Evolutionary conservation across 1,140 invertebrate species (phyloP).

Genomic region (Delia radicum): DNA sequence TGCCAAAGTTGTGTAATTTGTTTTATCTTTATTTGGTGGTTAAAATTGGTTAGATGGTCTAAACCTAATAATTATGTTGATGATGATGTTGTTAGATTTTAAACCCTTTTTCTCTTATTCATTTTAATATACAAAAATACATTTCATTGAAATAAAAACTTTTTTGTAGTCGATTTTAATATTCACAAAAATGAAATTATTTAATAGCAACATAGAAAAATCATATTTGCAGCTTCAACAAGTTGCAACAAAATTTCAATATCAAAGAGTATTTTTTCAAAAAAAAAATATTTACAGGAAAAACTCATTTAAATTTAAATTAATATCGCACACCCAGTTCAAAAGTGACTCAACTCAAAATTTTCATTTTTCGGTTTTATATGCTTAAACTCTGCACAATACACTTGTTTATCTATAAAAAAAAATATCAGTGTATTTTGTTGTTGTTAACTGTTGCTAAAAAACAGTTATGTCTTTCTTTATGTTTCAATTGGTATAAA

Average conservation of each 20-base stretch:
- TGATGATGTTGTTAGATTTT: background rate
- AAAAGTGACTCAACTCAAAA: too few species aligned
- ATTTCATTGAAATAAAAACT: background rate
- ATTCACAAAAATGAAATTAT: background rate
- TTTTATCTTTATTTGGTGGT: background rate
- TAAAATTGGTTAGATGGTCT: background rate
- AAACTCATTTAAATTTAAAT: slow-evolving; percentile 2
- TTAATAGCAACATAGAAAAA: too few species aligned
- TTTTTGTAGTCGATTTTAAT: background rate
- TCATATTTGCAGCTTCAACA: slow-evolving; percentile 3
- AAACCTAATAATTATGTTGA: background rate
- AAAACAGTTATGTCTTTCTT: too few species aligned
- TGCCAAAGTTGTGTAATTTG: background rate
- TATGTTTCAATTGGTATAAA: too few species aligned
- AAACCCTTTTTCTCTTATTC: background rate
- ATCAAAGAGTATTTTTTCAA: background rate
- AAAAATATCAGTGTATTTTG: too few species aligned
- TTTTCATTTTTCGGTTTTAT: too few species aligned
- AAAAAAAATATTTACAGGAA: background rate
- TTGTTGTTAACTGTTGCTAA: too few species aligned
- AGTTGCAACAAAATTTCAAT: slow-evolving; percentile 4
- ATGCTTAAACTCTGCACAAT: too few species aligned
- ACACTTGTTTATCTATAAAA: too few species aligned
- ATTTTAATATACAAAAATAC: background rate
- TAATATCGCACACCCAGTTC: too few species aligned